These are phyloP conservation scores for Tenthredo distinguenda DNA, from an alignment of 2,888 invertebrate genomes.

Conservation along the genomic window DNA sequence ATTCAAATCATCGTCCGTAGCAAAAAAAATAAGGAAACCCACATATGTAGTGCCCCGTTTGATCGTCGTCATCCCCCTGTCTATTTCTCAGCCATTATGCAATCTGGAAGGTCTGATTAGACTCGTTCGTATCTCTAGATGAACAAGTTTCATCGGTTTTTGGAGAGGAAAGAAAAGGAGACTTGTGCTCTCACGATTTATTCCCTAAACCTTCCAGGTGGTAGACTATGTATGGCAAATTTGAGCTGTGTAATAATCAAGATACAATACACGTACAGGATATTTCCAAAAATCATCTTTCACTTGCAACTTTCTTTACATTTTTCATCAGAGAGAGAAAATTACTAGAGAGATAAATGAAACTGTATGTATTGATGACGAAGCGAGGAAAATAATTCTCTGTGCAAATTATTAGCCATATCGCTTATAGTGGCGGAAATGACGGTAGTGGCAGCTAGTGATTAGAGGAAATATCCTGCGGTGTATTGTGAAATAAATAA, in stretches of 20 bases:
- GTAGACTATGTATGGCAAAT: neutral
- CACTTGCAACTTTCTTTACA: neutral
- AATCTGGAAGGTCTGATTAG: slow-evolving; percentile 31
- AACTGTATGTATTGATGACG: no score
- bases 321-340: neutral
- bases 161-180: neutral
- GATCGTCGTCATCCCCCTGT: slow-evolving; percentile 32
- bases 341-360: no score
- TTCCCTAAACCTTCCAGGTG: slow-evolving; percentile 12
- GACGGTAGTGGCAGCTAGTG: neutral
- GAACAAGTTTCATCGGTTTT: neutral
- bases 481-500: slow-evolving; percentile 27
- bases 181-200: neutral
- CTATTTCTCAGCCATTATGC: neutral
- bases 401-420: neutral
- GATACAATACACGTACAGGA: neutral
- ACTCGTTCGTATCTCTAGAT: no score
- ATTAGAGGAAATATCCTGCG: neutral
- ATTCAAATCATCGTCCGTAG: slow-evolving; percentile 1
- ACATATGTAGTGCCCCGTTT: slow-evolving; percentile 3
- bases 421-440: neutral
- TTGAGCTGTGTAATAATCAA: slow-evolving; percentile 32
- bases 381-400: neutral
- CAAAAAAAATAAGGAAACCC: neutral
- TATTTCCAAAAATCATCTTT: neutral